Evolutionary conservation across 2,888 invertebrate genomes (phyloP).

Genomic region (Phaonia tiefii): DNA sequence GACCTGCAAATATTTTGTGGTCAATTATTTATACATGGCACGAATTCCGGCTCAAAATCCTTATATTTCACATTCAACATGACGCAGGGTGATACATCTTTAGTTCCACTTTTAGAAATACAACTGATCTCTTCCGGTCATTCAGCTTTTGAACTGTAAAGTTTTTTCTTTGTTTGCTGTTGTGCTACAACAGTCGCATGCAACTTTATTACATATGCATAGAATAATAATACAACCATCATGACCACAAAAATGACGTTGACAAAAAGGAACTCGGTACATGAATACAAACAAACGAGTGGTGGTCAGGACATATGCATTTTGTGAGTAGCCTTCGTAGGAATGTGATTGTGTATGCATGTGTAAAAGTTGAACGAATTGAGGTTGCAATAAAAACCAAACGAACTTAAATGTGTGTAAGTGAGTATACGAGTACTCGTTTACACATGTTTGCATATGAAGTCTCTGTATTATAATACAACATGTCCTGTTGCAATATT

Average conservation of each 20-base stretch:
- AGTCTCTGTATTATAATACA: slow-evolving; percentile 23
- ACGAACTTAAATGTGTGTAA: not conserved
- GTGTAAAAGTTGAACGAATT: slow-evolving; percentile 4
- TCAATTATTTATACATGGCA: no score
- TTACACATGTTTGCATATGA: slow-evolving; percentile 9
- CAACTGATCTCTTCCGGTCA: not conserved
- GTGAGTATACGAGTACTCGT: not conserved
- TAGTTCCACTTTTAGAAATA: no score
- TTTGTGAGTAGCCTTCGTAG: no score
- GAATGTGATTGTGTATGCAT: slow-evolving; percentile 4
- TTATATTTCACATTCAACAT: no score
- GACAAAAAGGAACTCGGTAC: not conserved
- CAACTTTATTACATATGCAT: slow-evolving; percentile 60
- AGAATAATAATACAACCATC: slow-evolving; percentile 54
- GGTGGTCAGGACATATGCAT: slow-evolving; percentile 40
- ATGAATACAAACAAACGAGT: slow-evolving; percentile 22
- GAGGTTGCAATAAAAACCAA: not conserved
- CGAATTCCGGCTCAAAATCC: no score
- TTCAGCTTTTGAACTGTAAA: slow-evolving; percentile 7
- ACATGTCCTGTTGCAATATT: slow-evolving; percentile 56
- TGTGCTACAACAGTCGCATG: slow-evolving; percentile 38
- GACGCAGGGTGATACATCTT: no score
- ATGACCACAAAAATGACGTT: not conserved
- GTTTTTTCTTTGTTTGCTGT: no score
- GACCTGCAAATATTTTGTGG: no score